These are phyloP conservation scores for Eurytoma adleriae DNA, from an alignment of 2,888 invertebrate species.

Conservation along the genomic window DNA sequence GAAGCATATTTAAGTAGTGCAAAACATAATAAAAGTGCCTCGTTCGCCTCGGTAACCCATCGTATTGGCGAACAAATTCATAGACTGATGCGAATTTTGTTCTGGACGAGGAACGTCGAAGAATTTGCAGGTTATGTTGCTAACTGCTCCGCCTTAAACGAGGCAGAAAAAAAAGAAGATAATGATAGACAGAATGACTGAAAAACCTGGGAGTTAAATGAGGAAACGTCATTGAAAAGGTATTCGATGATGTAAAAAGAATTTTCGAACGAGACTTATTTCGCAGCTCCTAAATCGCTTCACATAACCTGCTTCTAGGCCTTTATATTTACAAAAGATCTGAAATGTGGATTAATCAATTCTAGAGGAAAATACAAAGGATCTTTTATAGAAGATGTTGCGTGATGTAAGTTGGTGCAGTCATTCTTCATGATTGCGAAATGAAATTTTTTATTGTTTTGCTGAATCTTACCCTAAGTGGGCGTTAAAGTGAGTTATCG, in stretches of 20 bases:
- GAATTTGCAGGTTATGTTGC: constrained; percentile 54
- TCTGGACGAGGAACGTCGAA: background rate
- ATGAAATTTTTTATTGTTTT: constrained; percentile 52
- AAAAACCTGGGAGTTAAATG: constrained; percentile 48
- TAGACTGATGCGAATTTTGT: background rate
- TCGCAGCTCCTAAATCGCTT: constrained; percentile 5
- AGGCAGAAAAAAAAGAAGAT: constrained; percentile 53
- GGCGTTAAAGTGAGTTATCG: constrained; percentile 45
- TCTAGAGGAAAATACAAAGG: constrained; percentile 15
- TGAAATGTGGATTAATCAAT: constrained; percentile 43
- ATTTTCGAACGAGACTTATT: constrained; percentile 18
- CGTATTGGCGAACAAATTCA: background rate
- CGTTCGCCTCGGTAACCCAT: background rate
- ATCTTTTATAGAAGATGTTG: constrained; percentile 26
- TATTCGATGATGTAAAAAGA: constrained; percentile 55
- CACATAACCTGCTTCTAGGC: constrained; percentile 48
- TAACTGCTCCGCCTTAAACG: constrained; percentile 53
- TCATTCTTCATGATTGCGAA: constrained; percentile 51
- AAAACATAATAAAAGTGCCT: constrained; percentile 44
- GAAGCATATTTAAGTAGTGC: constrained; percentile 12
- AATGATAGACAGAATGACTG: constrained; percentile 56
- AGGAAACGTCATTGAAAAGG: constrained; percentile 56
- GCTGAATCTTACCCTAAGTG: constrained; percentile 50
- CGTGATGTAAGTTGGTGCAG: constrained; percentile 49
- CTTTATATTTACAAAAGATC: constrained; percentile 45